Evolutionary conservation across 2,888 invertebrate species (phyloP), one percentile per base, ranked within the genome.

Genomic region (Lepidocyrtoides sp.): DNA sequence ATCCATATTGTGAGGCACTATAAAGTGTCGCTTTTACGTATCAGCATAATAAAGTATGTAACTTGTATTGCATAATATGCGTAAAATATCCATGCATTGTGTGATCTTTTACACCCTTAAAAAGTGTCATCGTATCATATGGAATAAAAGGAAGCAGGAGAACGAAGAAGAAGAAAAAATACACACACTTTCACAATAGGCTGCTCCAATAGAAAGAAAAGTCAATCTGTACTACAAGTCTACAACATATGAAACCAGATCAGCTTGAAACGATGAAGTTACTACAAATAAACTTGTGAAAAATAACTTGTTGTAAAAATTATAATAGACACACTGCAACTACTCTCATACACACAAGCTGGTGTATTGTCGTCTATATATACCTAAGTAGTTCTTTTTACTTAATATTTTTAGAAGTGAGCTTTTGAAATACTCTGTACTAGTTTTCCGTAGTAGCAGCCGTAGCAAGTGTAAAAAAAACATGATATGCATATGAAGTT

Each of bases 401-500:
- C 77, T 54, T 51, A 51, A 54, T 44, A 20, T 72, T 72, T 66
- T 66, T 26, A 7, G 0, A 17, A 17, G 17, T 3, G 7, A 66
- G 23, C 60, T 23, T 60, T 23, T 29, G 29, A 10, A 63, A 23
- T 17, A 5, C 17, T 2, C 7, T 54, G 20, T 2, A 1, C 36
- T 81, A 29, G 44, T 66, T 63, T 44, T 44, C 51, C 23, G 63
- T n/a, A 69, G 75, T 17, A 83, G 66, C 85, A 75, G 72, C 57
- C 17, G 72, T 57, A 57, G 85, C 72, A 75, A 75, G 75, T 29
- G 57, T 85, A 85, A 85, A 84, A 86, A 86, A 60, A n/a, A n/a
- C 77, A 86, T 86, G 86, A 60, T 79, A 69, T 88, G 81, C 88
- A 88, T 81, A 88, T 88, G 88, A 88, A 88, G 79, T 81, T 77